Percentiles rank a stretch among this genome's conserved stretches.
Conservation (phyloP, 2,797 vertebrate species). For the Iguana delicatissima region DNA sequence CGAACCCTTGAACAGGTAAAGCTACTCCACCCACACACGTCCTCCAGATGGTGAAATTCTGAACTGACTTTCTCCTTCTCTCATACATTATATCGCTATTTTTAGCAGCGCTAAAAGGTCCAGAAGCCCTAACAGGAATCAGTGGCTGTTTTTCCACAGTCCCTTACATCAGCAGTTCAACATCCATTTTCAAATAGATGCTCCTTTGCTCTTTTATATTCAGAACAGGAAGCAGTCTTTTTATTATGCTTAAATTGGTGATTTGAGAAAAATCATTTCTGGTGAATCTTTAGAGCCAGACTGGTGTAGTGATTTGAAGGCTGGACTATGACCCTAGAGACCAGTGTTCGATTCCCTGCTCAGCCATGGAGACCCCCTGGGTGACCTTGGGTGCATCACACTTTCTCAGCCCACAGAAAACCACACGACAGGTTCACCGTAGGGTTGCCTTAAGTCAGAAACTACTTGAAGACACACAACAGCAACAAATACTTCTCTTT, state of each 20-base stretch:
- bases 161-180: not conserved
- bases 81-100: not conserved
- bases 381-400: too few species aligned
- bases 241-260: constrained; percentile 57
- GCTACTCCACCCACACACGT: not conserved
- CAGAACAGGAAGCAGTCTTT: constrained; percentile 61
- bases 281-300: constrained; percentile 58
- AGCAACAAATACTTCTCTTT: constrained; percentile 64
- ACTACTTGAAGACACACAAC: too few species aligned
- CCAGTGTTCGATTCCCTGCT: too few species aligned
- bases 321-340: too few species aligned
- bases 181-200: constrained; percentile 13
- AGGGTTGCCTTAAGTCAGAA: too few species aligned
- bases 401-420: too few species aligned
- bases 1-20: not conserved
- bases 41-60: not conserved
- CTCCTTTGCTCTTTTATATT: constrained; percentile 35
- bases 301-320: too few species aligned
- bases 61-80: not conserved
- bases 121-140: not conserved
- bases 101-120: not conserved
- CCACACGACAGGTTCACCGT: too few species aligned
- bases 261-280: constrained; percentile 76
- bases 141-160: not conserved
- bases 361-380: too few species aligned